phyloP scores from a whole-genome alignment of 35 echinoderm and acorn worm species.

The Lytechinus pictus region DNA sequence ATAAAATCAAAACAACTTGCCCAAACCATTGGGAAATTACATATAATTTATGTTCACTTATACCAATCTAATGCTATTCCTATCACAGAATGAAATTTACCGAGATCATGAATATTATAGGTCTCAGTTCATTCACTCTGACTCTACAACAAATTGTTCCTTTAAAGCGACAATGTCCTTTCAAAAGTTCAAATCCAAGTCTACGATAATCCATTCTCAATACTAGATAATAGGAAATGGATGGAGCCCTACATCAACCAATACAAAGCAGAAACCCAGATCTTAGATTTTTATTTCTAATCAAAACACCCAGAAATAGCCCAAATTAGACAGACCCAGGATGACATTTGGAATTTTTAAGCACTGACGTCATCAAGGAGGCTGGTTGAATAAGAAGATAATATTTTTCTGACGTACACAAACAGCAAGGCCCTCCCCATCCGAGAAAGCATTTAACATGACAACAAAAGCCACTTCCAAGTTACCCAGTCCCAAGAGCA shows the following conservation, averaged over 20 bases:
- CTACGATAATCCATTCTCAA: neutral
- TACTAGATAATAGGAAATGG: neutral
- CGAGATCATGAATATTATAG: no score
- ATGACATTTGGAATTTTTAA: neutral
- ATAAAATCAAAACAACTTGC: no score
- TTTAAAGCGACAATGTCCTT: neutral
- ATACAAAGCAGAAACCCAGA: neutral
- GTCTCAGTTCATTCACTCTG: neutral
- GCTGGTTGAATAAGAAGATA: neutral
- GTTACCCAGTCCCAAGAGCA: neutral
- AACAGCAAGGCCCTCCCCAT: neutral
- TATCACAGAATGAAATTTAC: no score
- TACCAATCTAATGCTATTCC: no score
- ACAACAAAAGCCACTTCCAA: neutral
- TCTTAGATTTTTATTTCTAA: neutral
- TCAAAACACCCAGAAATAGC: slow-evolving; percentile 11
- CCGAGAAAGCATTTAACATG: neutral
- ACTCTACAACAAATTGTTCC: neutral
- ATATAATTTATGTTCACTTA: no score
- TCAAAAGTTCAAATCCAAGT: neutral
- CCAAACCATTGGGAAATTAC: no score
- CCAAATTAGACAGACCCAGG: neutral
- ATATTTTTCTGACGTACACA: neutral
- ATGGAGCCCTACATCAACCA: neutral
- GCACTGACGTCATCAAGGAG: neutral